A percentile compares a stretch with the other conserved stretches of the same genome.
phyloP scores from a whole-genome alignment of 2,888 invertebrate genomes.

The Cyclophora punctaria region DNA sequence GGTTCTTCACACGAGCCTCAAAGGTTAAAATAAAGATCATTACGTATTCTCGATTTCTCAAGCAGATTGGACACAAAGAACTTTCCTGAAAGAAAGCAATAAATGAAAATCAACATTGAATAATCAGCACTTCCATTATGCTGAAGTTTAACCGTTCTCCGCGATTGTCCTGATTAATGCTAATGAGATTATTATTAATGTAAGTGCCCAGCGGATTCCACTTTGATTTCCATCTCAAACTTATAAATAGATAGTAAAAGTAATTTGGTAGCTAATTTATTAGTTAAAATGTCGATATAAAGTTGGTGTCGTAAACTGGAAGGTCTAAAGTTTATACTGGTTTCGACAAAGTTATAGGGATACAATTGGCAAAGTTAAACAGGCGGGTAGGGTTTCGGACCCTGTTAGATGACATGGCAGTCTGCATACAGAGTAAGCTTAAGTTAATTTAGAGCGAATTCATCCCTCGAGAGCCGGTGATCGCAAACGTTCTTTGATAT shows the following conservation, averaged over 20 bases:
- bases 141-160: neutral
- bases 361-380: slow-evolving; percentile 40
- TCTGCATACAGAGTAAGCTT: slow-evolving; percentile 69
- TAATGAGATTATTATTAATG: neutral
- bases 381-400: slow-evolving; percentile 47
- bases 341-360: slow-evolving; percentile 25
- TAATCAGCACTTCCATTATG: slow-evolving; percentile 30
- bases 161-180: neutral
- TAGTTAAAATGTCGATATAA: neutral
- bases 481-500: slow-evolving; percentile 54
- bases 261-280: no score
- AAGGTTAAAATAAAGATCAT: slow-evolving; percentile 11
- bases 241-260: no score
- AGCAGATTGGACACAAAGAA: slow-evolving; percentile 28
- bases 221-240: no score
- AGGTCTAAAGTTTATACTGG: slow-evolving; percentile 29
- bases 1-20: neutral
- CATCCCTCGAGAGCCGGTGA: slow-evolving; percentile 45
- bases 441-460: slow-evolving; percentile 65
- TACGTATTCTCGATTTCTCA: slow-evolving; percentile 25
- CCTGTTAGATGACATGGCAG: slow-evolving; percentile 54
- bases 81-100: slow-evolving; percentile 24
- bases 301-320: slow-evolving; percentile 4
- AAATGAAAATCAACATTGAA: slow-evolving; percentile 36
- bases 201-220: neutral